Conservation (phyloP, 35 echinoderm and acorn worm species). For the Anneissia japonica region DNA sequence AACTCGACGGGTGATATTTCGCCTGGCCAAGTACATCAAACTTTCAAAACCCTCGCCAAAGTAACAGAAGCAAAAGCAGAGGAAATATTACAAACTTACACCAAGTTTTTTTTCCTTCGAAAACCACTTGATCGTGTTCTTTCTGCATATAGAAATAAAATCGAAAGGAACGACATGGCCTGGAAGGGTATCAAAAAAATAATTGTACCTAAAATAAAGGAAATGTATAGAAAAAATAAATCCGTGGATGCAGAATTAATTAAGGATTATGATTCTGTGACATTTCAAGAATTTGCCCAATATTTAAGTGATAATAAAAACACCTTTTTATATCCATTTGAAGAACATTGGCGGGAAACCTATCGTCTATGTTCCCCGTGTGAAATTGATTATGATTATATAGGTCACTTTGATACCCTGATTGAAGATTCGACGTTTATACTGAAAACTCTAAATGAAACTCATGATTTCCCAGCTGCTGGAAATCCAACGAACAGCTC, state of each 20-base stretch:
- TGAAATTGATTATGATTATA: conserved; percentile 40
- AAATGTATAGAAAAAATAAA: not conserved
- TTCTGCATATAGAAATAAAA: not conserved
- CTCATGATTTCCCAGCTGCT: not conserved
- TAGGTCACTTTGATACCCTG: conserved; percentile 25
- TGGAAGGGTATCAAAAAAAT: not conserved
- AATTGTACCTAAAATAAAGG: not conserved
- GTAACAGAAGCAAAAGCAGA: not conserved
- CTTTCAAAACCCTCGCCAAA: not conserved
- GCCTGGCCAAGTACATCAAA: not conserved
- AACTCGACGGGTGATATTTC: not conserved
- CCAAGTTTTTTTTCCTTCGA: not conserved
- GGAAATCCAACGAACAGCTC: not conserved
- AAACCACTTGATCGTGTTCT: not conserved
- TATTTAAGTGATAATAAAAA: conserved; percentile 14
- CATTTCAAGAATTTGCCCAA: conserved; percentile 15
- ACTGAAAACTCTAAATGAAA: not conserved
- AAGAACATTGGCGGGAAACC: conserved; percentile 47
- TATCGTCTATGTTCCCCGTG: conserved; percentile 40
- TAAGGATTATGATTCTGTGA: not conserved
- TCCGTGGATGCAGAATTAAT: not conserved
- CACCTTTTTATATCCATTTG: not conserved
- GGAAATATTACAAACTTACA: not conserved
- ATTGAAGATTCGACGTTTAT: conserved; percentile 16
- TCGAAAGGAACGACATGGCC: not conserved